These are phyloP conservation scores for Drosophila mimica DNA, from an alignment of 2,888 invertebrate species.

Conservation along the genomic window DNA sequence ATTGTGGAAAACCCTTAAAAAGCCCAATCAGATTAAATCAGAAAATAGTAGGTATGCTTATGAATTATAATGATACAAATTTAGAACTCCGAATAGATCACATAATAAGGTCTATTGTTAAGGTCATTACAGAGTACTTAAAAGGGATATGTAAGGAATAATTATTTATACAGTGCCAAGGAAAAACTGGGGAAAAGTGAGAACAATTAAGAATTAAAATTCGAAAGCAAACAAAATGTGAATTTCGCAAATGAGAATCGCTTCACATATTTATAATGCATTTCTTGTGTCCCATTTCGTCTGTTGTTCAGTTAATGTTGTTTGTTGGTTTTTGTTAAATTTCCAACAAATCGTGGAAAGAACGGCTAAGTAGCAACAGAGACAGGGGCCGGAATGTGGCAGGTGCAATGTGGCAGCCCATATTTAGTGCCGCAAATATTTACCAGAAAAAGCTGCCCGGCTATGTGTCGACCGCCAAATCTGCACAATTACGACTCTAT, in stretches of 20 bases:
- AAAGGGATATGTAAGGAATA: not conserved
- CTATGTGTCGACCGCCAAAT: slow-evolving; percentile 20
- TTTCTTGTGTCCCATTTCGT: slow-evolving; percentile 30
- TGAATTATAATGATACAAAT: no score
- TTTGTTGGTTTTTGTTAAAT: slow-evolving; percentile 42
- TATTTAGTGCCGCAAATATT: slow-evolving; percentile 35
- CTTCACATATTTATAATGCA: slow-evolving; percentile 37
- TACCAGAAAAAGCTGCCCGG: slow-evolving; percentile 29
- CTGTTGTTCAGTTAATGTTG: slow-evolving; percentile 10
- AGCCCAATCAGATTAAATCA: not conserved
- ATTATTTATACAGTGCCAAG: not conserved
- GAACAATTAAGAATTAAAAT: not conserved
- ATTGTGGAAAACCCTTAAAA: not conserved
- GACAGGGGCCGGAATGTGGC: slow-evolving; percentile 1
- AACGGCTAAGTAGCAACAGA: slow-evolving; percentile 16
- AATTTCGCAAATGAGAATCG: slow-evolving; percentile 9
- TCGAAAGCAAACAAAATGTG: slow-evolving; percentile 16
- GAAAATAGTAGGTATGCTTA: no score
- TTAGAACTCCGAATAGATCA: no score
- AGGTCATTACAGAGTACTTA: not conserved
- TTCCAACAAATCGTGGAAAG: slow-evolving; percentile 29
- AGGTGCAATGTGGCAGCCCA: slow-evolving; percentile 61
- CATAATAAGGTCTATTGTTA: not conserved
- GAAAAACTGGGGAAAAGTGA: not conserved
- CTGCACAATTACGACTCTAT: not conserved